A percentile compares a stretch with the other conserved stretches of the same genome.
phyloP scores from a whole-genome alignment of 2,113 vertebrate genomes.

The Corythornis cristatus region DNA sequence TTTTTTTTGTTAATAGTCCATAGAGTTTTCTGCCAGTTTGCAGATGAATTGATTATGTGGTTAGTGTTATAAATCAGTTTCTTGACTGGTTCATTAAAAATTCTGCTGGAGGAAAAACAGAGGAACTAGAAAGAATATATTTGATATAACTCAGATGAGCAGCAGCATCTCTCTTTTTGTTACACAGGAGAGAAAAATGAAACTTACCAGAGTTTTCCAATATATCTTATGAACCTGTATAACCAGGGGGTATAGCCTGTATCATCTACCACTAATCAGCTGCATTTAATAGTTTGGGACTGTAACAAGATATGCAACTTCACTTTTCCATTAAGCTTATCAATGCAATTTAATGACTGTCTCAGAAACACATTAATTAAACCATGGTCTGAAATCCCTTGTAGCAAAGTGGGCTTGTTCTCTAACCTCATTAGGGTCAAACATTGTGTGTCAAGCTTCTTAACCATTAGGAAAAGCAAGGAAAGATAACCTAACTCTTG shows the following conservation, averaged over 20 bases:
- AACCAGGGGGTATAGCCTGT: not conserved
- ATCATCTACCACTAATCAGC: not conserved
- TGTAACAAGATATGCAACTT: not conserved
- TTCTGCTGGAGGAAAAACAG: not conserved
- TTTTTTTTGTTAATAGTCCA: not conserved
- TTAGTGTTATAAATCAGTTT: not conserved
- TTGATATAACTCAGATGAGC: not conserved
- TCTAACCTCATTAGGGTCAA: slow-evolving; percentile 5
- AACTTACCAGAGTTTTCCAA: not conserved
- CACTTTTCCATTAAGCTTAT: not conserved
- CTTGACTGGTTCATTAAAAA: not conserved
- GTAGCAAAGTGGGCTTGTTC: not conserved
- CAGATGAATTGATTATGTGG: not conserved
- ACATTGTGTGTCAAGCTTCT: not conserved
- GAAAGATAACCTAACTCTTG: not conserved
- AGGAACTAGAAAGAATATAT: not conserved
- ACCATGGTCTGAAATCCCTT: slow-evolving; percentile 17
- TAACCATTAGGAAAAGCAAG: not conserved
- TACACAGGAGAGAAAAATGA: not conserved
- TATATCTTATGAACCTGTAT: not conserved
- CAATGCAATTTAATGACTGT: not conserved
- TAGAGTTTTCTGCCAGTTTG: not conserved
- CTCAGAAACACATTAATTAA: not conserved
- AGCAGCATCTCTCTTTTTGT: not conserved
- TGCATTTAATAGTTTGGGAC: not conserved